Evolutionary conservation across 2,113 vertebrate genomes (phyloP).

Genomic region (Alexandromys fortis): DNA sequence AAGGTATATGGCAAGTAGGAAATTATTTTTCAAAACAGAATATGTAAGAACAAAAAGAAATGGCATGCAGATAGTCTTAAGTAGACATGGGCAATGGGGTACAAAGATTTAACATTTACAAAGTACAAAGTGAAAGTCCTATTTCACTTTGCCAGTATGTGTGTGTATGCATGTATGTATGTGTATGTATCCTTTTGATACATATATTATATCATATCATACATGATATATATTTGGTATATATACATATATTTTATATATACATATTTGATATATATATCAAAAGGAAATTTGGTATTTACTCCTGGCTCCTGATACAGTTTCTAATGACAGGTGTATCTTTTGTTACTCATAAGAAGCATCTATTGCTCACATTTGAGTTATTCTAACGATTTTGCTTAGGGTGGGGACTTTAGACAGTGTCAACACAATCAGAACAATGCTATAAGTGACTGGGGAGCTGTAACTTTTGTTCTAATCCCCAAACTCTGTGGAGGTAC

Average conservation of each 20-base stretch:
- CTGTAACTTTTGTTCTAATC: not conserved
- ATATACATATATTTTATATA: too few species aligned
- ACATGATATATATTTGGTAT: too few species aligned
- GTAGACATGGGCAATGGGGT: not conserved
- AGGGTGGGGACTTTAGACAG: not conserved
- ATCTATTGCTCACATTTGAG: not conserved
- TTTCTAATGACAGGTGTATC: not conserved
- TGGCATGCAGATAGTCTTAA: not conserved
- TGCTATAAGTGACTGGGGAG: not conserved
- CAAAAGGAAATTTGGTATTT: too few species aligned
- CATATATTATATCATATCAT: too few species aligned
- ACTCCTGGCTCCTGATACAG: too few species aligned
- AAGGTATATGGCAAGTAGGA: not conserved
- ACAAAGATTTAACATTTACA: not conserved
- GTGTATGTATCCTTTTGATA: not conserved
- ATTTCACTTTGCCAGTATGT: not conserved
- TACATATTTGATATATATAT: too few species aligned
- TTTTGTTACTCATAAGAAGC: not conserved
- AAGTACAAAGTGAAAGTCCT: not conserved
- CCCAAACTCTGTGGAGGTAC: not conserved
- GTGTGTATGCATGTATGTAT: not conserved
- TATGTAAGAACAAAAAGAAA: not conserved
- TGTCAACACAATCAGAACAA: not conserved
- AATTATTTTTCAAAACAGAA: not conserved
- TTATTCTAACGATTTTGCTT: not conserved